Evolutionary conservation across 2,888 invertebrate genomes (phyloP).

Genomic region (Abrostola triplasia): DNA sequence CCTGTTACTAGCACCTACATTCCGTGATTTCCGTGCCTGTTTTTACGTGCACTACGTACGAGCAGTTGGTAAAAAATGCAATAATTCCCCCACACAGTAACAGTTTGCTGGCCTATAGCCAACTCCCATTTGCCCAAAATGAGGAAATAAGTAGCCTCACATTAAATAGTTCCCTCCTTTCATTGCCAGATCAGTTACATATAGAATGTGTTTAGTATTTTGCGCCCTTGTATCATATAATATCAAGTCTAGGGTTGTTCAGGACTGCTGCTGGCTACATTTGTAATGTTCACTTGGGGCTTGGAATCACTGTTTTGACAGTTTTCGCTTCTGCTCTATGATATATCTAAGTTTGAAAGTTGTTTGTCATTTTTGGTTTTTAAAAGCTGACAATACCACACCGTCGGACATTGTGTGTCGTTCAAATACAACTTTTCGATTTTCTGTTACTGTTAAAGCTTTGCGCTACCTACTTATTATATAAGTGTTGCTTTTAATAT

Average conservation of each 20-base stretch:
- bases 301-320: slow-evolving; percentile 6
- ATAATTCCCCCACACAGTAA: slow-evolving; percentile 37
- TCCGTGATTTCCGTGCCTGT: slow-evolving; percentile 20
- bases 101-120: slow-evolving; percentile 43
- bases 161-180: slow-evolving; percentile 12
- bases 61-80: slow-evolving; percentile 41
- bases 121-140: slow-evolving; percentile 33
- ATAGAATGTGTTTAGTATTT: slow-evolving; percentile 27
- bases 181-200: slow-evolving; percentile 29
- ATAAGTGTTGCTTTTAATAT: too few species aligned
- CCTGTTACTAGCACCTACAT: slow-evolving; percentile 22
- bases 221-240: slow-evolving; percentile 16
- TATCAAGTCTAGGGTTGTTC: slow-evolving; percentile 22
- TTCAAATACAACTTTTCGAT: too few species aligned
- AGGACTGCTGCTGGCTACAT: slow-evolving; percentile 17
- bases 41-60: slow-evolving; percentile 21
- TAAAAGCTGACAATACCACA: background rate
- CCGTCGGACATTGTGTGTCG: too few species aligned
- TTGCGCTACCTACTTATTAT: too few species aligned
- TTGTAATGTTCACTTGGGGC: slow-evolving; percentile 10
- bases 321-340: slow-evolving; percentile 4
- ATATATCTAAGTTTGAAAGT: background rate
- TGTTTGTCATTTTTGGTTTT: background rate
- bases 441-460: too few species aligned
- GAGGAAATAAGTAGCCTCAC: slow-evolving; percentile 32